phyloP scores from a whole-genome alignment of 2,797 vertebrate species.

The Avahi laniger region DNA sequence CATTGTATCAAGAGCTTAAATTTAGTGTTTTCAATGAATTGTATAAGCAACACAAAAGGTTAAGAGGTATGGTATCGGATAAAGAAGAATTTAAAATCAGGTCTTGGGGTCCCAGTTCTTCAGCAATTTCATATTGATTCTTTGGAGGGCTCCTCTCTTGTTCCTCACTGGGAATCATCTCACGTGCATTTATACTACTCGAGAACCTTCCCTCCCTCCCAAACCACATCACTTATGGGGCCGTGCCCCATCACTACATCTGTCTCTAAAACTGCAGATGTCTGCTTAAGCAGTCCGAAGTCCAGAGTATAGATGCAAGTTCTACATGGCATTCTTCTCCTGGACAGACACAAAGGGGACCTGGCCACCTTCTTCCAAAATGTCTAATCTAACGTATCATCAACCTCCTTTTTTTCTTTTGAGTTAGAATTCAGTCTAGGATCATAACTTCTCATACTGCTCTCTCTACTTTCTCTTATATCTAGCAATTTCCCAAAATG shows the following conservation, averaged over 20 bases:
- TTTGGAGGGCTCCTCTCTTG: not conserved
- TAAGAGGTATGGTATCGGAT: not conserved
- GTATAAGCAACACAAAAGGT: not conserved
- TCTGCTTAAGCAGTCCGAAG: not conserved
- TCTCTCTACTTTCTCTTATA: not conserved
- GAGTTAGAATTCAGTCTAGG: not conserved
- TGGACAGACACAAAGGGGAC: not conserved
- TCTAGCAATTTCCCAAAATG: not conserved
- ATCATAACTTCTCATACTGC: not conserved
- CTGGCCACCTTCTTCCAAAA: not conserved
- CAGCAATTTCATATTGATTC: not conserved
- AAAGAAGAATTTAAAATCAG: not conserved
- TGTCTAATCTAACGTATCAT: not conserved
- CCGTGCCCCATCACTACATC: not conserved
- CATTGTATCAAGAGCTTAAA: not conserved
- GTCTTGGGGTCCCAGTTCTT: not conserved
- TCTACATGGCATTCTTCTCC: not conserved
- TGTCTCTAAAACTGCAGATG: not conserved
- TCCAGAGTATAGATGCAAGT: not conserved
- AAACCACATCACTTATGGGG: not conserved
- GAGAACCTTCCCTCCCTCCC: not conserved
- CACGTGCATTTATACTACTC: rapidly evolving
- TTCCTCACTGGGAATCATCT: not conserved
- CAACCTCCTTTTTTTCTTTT: not conserved
- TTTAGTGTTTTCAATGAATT: not conserved